These are phyloP conservation scores for Anseranas semipalmata DNA, from an alignment of 2,113 vertebrate species.

Conservation along the genomic window DNA sequence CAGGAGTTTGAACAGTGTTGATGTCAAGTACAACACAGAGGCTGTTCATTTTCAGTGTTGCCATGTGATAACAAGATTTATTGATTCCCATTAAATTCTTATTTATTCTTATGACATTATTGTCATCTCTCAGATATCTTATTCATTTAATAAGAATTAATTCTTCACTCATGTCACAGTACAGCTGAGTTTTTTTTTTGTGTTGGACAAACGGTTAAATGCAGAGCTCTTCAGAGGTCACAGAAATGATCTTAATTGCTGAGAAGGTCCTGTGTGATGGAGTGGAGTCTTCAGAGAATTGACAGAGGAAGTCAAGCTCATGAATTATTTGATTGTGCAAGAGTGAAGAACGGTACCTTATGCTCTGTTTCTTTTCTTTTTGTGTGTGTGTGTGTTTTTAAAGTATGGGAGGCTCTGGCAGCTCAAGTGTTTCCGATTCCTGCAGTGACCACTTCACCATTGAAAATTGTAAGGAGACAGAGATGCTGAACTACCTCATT, in stretches of 20 bases:
- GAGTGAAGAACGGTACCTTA: not conserved
- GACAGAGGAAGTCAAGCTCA: not conserved
- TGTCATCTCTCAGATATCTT: not conserved
- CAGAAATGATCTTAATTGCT: not conserved
- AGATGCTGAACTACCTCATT: constrained; percentile 99
- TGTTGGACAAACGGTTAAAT: not conserved
- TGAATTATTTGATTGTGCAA: not conserved
- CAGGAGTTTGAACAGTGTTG: not conserved
- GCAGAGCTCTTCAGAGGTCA: not conserved
- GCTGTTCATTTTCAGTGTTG: not conserved
- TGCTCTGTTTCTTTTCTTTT: not conserved
- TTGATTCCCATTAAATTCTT: not conserved
- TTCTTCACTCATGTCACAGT: not conserved
- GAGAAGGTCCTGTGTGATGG: not conserved
- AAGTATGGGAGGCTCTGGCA: constrained; percentile 83
- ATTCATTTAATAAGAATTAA: not conserved
- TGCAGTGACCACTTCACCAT: constrained; percentile 96
- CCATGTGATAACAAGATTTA: not conserved
- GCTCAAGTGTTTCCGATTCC: constrained; percentile 84
- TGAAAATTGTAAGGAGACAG: constrained; percentile 95
- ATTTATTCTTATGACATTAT: too few species aligned
- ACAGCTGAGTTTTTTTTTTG: not conserved
- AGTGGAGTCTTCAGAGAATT: not conserved
- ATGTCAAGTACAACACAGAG: not conserved
- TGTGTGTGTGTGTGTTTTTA: not conserved